These are phyloP conservation scores for Biston stratarius DNA, from an alignment of 2,888 invertebrate species.

Conservation along the genomic window DNA sequence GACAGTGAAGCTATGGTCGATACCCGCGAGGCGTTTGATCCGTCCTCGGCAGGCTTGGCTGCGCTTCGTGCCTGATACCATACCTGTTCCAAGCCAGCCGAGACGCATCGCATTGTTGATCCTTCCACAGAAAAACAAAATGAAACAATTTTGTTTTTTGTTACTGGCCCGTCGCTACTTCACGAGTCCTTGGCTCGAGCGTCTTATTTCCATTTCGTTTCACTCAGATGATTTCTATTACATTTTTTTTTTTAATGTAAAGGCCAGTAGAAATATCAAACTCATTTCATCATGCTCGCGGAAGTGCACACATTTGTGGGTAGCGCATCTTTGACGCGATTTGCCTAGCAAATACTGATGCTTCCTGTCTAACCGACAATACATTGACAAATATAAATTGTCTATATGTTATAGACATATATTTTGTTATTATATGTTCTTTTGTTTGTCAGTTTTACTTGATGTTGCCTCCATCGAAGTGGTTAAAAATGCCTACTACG, in stretches of 20 bases:
- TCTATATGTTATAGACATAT: not conserved
- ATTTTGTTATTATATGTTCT: not conserved
- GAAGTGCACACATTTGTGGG: conserved; percentile 60
- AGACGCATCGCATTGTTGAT: conserved; percentile 77
- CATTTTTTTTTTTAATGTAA: conserved; percentile 35
- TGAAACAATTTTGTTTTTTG: conserved; percentile 75
- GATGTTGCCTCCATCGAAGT: no score
- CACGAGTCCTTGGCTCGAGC: conserved; percentile 51
- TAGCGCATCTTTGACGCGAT: conserved; percentile 72
- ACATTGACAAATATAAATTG: not conserved
- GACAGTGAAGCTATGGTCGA: conserved; percentile 70
- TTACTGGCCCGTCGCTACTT: conserved; percentile 51
- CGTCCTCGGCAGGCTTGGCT: conserved; percentile 50
- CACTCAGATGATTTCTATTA: conserved; percentile 32
- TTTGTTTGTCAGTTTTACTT: no score
- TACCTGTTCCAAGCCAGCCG: conserved; percentile 79
- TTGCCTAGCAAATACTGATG: conserved; percentile 70
- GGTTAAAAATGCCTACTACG: no score
- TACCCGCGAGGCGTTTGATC: conserved; percentile 69
- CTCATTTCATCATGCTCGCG: conserved; percentile 57
- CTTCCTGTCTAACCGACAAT: conserved; percentile 57
- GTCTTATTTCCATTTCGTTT: conserved; percentile 49
- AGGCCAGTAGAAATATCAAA: conserved; percentile 40
- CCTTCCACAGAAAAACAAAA: conserved; percentile 80
- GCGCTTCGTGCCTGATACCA: conserved; percentile 54